Evolutionary conservation across 2,113 vertebrate species (phyloP).

Genomic region (Jacana jacana): DNA sequence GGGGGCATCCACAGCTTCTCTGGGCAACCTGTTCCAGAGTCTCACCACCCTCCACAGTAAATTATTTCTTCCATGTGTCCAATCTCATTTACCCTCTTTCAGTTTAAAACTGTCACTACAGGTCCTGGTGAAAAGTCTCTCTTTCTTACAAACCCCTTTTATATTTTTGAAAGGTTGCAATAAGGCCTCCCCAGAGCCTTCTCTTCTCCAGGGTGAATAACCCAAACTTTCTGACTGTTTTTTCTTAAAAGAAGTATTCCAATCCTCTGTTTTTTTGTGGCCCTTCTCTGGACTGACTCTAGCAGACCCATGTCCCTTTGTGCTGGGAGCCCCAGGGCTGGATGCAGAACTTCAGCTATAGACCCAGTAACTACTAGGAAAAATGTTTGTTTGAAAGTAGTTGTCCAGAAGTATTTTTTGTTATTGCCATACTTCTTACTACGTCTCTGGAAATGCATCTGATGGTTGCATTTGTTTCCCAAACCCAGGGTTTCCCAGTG

Average conservation of each 20-base stretch:
- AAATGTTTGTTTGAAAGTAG: background rate
- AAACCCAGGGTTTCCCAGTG: background rate
- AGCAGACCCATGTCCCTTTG: background rate
- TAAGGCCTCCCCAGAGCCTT: background rate
- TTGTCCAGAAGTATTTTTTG: background rate
- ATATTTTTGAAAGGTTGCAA: background rate
- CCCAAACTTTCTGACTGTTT: background rate
- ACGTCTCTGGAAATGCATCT: background rate
- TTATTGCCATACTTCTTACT: background rate
- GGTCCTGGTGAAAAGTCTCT: background rate
- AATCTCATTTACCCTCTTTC: background rate
- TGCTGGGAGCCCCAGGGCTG: background rate
- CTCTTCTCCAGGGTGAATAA: background rate
- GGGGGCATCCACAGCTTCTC: background rate
- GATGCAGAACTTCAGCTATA: background rate
- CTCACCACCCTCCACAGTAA: background rate
- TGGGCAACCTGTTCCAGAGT: background rate
- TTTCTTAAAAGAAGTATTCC: background rate
- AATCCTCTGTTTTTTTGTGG: background rate
- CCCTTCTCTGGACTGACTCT: background rate
- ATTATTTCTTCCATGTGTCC: background rate
- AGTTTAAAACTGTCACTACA: background rate
- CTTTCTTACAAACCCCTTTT: background rate
- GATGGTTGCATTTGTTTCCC: background rate
- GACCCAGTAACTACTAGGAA: background rate